phyloP scores from a whole-genome alignment of 2,888 invertebrate species.

The Lypha dubia region DNA sequence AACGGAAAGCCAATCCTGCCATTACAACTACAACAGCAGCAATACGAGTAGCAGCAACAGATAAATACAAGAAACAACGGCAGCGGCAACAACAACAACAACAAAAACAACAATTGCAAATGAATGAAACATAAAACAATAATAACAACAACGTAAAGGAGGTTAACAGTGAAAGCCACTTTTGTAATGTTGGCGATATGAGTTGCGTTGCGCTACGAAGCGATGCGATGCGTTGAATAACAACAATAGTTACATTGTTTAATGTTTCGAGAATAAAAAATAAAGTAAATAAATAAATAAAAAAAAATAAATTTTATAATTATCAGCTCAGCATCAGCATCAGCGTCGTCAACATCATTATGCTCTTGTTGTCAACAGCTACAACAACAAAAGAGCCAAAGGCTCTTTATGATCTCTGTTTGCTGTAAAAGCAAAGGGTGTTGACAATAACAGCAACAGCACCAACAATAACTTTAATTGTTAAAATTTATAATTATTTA shows the following conservation, averaged over 20 bases:
- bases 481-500: slow-evolving; percentile 62
- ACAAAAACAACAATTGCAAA: not conserved
- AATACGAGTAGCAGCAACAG: slow-evolving; percentile 42
- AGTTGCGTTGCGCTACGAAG: not conserved
- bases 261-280: slow-evolving; percentile 50
- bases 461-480: slow-evolving; percentile 64
- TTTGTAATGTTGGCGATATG: slow-evolving; percentile 12
- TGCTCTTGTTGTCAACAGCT: slow-evolving; percentile 23
- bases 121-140: slow-evolving; percentile 32
- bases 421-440: slow-evolving; percentile 51
- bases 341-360: slow-evolving; percentile 19
- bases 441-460: slow-evolving; percentile 66
- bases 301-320: slow-evolving; percentile 60
- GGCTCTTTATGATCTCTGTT: slow-evolving; percentile 49
- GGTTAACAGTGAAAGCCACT: slow-evolving; percentile 64
- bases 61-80: slow-evolving; percentile 16
- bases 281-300: slow-evolving; percentile 30
- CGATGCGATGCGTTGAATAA: slow-evolving; percentile 33
- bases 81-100: slow-evolving; percentile 14
- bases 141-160: slow-evolving; percentile 60
- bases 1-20: slow-evolving; percentile 44
- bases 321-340: slow-evolving; percentile 21
- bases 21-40: slow-evolving; percentile 56
- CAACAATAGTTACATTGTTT: slow-evolving; percentile 62
- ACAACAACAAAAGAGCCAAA: slow-evolving; percentile 46